Percentiles rank a stretch among this genome's conserved stretches.
phyloP scores from a whole-genome alignment of 92 coral and sea anemone species.

The Desmophyllum pertusum region DNA sequence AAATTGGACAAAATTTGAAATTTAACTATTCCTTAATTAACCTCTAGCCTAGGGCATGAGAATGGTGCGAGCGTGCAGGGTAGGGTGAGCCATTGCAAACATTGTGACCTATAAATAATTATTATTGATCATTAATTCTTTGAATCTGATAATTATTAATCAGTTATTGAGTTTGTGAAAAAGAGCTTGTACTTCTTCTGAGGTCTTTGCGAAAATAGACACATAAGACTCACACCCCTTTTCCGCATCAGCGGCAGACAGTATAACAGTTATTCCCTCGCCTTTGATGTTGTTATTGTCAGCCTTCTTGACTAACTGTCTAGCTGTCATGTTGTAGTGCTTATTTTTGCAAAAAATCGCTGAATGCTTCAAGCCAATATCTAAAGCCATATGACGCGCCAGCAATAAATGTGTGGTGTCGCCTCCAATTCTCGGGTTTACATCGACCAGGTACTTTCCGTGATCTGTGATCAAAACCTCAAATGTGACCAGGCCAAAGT shows the following conservation, averaged over 20 bases:
- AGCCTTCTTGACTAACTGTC: conserved; percentile 35
- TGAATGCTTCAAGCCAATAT: conserved; percentile 26
- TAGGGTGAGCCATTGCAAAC: not conserved
- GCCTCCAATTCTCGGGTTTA: conserved; percentile 58
- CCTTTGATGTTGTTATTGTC: conserved; percentile 8
- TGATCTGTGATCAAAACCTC: conserved; percentile 43
- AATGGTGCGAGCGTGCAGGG: too few relatives aligned
- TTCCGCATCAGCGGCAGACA: conserved; percentile 15
- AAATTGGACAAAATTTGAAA: too few relatives aligned
- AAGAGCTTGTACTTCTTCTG: conserved; percentile 28
- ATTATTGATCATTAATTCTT: not conserved
- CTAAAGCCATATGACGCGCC: conserved; percentile 51
- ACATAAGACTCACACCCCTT: conserved; percentile 40
- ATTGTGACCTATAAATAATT: not conserved
- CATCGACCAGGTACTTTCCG: conserved; percentile 51
- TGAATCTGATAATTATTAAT: not conserved
- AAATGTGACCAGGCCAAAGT: conserved; percentile 55
- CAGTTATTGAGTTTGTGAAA: conserved; percentile 9
- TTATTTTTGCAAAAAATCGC: conserved; percentile 26
- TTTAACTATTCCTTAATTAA: too few relatives aligned
- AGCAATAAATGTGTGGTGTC: conserved; percentile 54
- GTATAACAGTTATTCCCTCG: not conserved
- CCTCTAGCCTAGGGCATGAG: too few relatives aligned
- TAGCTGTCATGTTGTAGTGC: conserved; percentile 6
- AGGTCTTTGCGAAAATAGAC: conserved; percentile 35